Base-by-base conservation (phyloP, 1,140 invertebrate species). In the Micrasema minimum region DNA sequence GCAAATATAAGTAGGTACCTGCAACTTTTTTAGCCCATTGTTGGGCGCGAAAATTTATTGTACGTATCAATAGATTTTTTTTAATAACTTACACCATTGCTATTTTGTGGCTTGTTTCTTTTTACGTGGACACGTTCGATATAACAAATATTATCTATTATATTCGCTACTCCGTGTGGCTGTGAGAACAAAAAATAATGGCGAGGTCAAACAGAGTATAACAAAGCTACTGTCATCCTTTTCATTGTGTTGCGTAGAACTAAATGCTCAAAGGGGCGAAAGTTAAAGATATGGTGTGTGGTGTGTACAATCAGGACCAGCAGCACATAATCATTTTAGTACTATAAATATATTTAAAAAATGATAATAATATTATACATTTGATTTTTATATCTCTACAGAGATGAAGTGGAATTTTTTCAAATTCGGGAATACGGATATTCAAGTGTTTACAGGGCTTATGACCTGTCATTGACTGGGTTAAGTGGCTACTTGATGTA, bases 61-160 rank as follows among this genome's bases (percentile, higher is more conserved):
- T n/a, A 6, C 43, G 43, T 18, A 37, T 16, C 26, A 18, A 72
- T 70, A 66, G 70, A 69, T 66, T 69, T 69, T 70, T 73, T 69
- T 69, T 67, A 68, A 73, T 73, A 22, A 55, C 66, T 73, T 51
- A 66, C 72, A 43, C 12, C 20, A n/a, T n/a, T n/a, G n/a, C n/a
- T n/a, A n/a, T n/a, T n/a, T n/a, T n/a, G n/a, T n/a, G n/a, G n/a
- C n/a, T n/a, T n/a, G n/a, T n/a, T n/a, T n/a, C n/a, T n/a, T n/a
- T n/a, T 16, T 22, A 22, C 46, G 41, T 43, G 20, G 22, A 26
- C 43, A 6, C 22, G 10, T n/a, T 62, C 10, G 22, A 64, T n/a
- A 46, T 14, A 64, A 31, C n/a, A 46, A 45, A 26, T 18, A 16
- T 46, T 37, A 61, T 61, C 43, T 14, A 22, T 26, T 12, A 38